phyloP scores from a whole-genome alignment of 2,797 vertebrate genomes.

The Hirundo rustica region DNA sequence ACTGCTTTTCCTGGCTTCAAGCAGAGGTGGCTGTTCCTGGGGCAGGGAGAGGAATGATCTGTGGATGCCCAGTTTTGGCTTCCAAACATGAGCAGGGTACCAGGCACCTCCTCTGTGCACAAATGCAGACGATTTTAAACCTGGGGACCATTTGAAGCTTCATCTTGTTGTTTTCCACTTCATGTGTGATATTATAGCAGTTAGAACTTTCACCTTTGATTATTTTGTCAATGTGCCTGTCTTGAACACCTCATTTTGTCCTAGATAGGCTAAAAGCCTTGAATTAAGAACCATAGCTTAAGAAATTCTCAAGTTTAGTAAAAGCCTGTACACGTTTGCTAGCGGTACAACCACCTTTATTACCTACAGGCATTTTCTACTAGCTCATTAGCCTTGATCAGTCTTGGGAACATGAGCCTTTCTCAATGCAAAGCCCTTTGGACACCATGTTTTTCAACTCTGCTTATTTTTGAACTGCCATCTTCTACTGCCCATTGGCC shows the following conservation, averaged over 20 bases:
- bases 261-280: not conserved
- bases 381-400: not conserved
- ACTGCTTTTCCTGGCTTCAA: not conserved
- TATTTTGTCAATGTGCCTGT: not conserved
- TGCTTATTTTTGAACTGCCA: not conserved
- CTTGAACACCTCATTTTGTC: not conserved
- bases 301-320: not conserved
- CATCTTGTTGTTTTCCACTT: not conserved
- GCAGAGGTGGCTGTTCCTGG: fast-evolving
- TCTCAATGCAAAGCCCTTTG: not conserved
- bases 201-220: not conserved
- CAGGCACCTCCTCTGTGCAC: not conserved
- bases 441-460: not conserved
- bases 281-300: not conserved
- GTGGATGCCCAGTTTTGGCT: not conserved
- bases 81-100: not conserved
- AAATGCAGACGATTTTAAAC: not conserved
- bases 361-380: not conserved
- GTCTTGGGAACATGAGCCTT: not conserved
- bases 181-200: not conserved
- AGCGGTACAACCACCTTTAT: not conserved
- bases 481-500: not conserved
- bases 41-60: not conserved
- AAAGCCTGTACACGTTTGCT: not conserved
- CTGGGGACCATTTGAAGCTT: fast-evolving